Evolutionary conservation across 2,797 vertebrate species (phyloP).

Genomic region (Apodemus agrarius): DNA sequence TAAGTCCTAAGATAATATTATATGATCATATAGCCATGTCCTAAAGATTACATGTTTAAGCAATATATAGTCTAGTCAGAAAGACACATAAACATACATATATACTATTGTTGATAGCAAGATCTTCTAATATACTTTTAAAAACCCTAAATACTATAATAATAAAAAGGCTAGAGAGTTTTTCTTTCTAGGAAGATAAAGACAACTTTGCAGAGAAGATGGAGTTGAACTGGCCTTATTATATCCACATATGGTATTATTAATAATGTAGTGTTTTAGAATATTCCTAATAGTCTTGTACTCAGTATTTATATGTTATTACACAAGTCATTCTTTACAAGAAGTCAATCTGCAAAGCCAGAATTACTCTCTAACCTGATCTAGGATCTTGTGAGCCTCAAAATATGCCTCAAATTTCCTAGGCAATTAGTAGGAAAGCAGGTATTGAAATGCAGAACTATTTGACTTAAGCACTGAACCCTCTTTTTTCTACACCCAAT

Average conservation of each 20-base stretch:
- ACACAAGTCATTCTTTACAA: conserved; percentile 15
- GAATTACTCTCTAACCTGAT: background rate
- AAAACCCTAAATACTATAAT: background rate
- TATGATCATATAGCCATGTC: background rate
- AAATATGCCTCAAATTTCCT: conserved; percentile 29
- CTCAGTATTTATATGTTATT: background rate
- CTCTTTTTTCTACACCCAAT: background rate
- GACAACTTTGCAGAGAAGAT: conserved; percentile 32
- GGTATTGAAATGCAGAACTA: background rate
- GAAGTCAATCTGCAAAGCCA: background rate
- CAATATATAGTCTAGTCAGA: background rate
- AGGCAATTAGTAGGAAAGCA: background rate
- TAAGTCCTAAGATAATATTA: background rate
- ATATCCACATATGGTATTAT: background rate
- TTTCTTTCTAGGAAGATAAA: conserved; percentile 10
- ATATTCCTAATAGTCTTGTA: background rate
- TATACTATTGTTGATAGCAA: background rate
- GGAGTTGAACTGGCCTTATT: background rate
- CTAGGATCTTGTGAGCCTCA: background rate
- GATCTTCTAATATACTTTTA: background rate
- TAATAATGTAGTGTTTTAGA: background rate
- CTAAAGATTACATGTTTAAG: background rate
- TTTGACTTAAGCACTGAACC: background rate
- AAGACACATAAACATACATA: background rate
- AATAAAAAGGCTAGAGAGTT: conserved; percentile 6